A percentile compares a stretch with the other conserved stretches of the same genome.
Evolutionary conservation across 2,888 invertebrate species (phyloP).

Genomic region (Ceriagrion tenellum): DNA sequence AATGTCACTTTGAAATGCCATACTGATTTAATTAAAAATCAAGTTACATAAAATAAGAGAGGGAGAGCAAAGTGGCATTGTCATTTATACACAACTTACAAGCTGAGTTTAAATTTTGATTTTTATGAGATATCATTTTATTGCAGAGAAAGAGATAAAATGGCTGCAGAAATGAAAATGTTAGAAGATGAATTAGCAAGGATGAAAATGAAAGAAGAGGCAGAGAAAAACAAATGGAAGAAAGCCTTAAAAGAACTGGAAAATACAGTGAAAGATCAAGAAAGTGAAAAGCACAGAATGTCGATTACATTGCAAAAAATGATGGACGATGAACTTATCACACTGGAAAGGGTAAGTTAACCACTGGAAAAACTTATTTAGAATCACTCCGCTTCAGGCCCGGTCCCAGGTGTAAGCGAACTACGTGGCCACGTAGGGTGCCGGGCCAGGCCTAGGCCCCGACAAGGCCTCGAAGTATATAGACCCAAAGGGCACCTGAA

Average conservation of each 20-base stretch:
- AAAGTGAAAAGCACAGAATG: conserved; percentile 1
- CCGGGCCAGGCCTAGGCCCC: too few species aligned
- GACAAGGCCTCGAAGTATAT: too few species aligned
- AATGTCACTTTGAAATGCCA: too few species aligned
- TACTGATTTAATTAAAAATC: too few species aligned
- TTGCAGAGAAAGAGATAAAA: conserved; percentile 8
- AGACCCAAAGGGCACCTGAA: too few species aligned
- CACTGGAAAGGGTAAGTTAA: not conserved
- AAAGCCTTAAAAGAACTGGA: not conserved
- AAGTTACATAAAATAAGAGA: too few species aligned
- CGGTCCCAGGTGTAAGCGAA: too few species aligned
- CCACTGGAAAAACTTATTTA: not conserved
- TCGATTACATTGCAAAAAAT: conserved; percentile 10
- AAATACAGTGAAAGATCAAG: not conserved
- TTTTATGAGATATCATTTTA: not conserved
- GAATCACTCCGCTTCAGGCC: too few species aligned
- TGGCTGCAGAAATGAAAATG: not conserved
- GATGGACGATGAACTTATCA: conserved; percentile 23
- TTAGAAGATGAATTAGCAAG: not conserved
- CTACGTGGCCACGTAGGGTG: too few species aligned
- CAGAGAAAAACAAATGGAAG: not conserved
- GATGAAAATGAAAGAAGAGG: not conserved
- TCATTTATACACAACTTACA: too few species aligned
- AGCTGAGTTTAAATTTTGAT: too few species aligned
- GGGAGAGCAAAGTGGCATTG: too few species aligned